phyloP scores from a whole-genome alignment of 2,113 vertebrate genomes.

The Sebastes schlegelii region DNA sequence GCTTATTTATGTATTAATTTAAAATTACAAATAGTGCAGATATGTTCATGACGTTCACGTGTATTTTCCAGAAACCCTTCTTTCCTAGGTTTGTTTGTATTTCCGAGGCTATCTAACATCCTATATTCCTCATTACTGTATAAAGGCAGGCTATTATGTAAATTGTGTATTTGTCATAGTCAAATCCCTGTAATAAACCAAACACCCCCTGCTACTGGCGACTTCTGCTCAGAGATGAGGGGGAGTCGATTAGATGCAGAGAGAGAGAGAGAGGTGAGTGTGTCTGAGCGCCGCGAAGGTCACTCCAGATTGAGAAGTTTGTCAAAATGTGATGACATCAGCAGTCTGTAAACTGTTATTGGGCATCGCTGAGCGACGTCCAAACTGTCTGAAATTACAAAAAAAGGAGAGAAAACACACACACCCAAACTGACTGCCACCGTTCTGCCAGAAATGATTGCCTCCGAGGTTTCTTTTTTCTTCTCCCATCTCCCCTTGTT shows the following conservation, averaged over 20 bases:
- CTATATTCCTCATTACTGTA: constrained; percentile 43
- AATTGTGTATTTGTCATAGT: background rate
- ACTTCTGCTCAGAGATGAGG: constrained; percentile 59
- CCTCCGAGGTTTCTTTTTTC: constrained; percentile 88
- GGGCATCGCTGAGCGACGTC: constrained; percentile 83
- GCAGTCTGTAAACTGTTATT: constrained; percentile 94
- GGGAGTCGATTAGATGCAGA: constrained; percentile 75
- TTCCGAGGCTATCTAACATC: background rate
- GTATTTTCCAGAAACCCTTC: background rate
- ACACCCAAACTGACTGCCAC: constrained; percentile 77
- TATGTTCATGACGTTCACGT: background rate
- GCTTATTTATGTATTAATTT: background rate
- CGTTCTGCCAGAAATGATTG: constrained; percentile 91
- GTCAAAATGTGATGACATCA: constrained; percentile 96
- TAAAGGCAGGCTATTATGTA: constrained; percentile 37
- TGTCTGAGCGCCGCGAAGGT: constrained; percentile 89
- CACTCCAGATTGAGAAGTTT: constrained; percentile 96
- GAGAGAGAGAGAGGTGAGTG: constrained; percentile 83
- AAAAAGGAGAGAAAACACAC: background rate
- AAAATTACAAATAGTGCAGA: background rate
- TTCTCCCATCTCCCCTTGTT: constrained; percentile 55
- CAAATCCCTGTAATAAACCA: constrained; percentile 37
- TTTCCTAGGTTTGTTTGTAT: background rate
- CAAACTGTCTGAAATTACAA: constrained; percentile 94
- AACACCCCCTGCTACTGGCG: constrained; percentile 7